Percentiles rank a stretch among this genome's conserved stretches.
These are phyloP conservation scores for Mellilla xanthometata DNA, from an alignment of 2,888 invertebrate species.

Conservation along the genomic window DNA sequence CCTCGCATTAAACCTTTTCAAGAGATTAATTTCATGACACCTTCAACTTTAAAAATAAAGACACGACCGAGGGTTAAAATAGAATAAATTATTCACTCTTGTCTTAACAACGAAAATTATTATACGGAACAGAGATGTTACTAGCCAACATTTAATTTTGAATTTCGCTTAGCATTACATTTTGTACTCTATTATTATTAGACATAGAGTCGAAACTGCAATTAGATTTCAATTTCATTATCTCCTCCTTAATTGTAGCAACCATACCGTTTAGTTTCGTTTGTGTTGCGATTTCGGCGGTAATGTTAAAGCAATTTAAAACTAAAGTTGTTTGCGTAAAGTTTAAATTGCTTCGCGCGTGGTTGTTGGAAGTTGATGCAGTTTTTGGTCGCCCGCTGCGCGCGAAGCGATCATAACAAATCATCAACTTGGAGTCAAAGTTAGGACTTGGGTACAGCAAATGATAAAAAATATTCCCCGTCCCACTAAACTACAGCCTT, in stretches of 20 bases:
- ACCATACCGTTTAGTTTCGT: constrained; percentile 68
- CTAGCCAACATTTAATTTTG: constrained; percentile 57
- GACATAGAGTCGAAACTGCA: constrained; percentile 35
- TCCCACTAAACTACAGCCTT: too few species aligned
- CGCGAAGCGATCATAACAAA: constrained; percentile 75
- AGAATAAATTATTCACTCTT: constrained; percentile 74
- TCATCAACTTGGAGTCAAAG: constrained; percentile 55
- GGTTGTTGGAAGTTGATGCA: constrained; percentile 52
- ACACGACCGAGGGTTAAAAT: constrained; percentile 44
- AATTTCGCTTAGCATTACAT: constrained; percentile 34
- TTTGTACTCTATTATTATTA: constrained; percentile 33
- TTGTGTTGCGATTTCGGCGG: constrained; percentile 67
- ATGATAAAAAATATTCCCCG: too few species aligned
- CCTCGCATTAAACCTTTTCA: constrained; percentile 12
- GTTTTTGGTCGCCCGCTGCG: constrained; percentile 72
- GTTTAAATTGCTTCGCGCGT: constrained; percentile 42
- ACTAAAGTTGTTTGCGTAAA: constrained; percentile 38
- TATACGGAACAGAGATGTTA: constrained; percentile 64
- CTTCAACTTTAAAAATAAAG: constrained; percentile 26
- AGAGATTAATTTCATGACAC: constrained; percentile 18
- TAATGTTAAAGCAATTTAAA: constrained; percentile 34
- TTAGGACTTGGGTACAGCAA: constrained; percentile 42
- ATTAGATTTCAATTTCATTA: constrained; percentile 48
- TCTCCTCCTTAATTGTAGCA: constrained; percentile 71
- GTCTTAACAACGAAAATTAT: constrained; percentile 69